Percentiles rank a stretch among this genome's conserved stretches.
phyloP scores from a whole-genome alignment of 2,797 vertebrate species.

The Numenius phaeopus region DNA sequence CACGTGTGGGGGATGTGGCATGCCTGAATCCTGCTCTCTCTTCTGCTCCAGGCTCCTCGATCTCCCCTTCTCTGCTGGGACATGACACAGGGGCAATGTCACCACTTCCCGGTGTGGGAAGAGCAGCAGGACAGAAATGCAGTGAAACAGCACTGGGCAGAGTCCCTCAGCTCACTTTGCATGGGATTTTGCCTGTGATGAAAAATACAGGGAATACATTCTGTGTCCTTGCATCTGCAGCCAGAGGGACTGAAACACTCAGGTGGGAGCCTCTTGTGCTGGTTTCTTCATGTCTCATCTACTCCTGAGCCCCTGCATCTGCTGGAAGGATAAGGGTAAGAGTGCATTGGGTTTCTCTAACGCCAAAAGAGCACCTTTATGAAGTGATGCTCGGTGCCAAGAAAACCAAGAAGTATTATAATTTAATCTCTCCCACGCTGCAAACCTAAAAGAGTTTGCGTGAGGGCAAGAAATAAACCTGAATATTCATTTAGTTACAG shows the following conservation, averaged over 20 bases:
- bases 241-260: neutral
- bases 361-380: neutral
- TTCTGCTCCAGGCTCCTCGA: neutral
- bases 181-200: neutral
- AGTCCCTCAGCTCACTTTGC: neutral
- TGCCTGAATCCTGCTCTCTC: neutral
- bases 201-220: neutral
- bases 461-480: neutral
- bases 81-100: neutral
- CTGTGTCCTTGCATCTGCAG: neutral
- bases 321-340: neutral
- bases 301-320: neutral
- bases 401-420: neutral
- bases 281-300: neutral
- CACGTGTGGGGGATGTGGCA: accelerated
- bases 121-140: neutral
- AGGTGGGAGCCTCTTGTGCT: neutral
- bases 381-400: neutral
- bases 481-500: neutral
- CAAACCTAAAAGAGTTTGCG: neutral
- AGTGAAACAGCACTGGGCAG: neutral
- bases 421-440: neutral
- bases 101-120: neutral
- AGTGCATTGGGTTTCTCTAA: neutral
- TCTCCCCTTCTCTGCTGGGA: neutral